Conservation (phyloP, 1,140 invertebrate species). For the Dreissena polymorpha region DNA sequence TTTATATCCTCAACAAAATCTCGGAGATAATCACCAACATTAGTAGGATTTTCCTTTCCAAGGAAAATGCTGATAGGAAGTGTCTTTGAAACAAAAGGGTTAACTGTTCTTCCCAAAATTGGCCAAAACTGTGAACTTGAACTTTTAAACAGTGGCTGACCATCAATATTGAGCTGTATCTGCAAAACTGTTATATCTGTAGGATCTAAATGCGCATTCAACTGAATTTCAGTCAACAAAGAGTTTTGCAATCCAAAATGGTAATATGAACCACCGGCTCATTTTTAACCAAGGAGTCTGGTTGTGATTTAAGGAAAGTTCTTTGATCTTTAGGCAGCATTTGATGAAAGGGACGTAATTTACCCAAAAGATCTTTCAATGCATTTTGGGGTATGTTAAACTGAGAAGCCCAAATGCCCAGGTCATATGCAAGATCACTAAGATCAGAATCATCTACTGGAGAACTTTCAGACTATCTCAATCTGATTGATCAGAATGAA, state of each 20-base stretch:
- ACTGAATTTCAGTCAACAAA: slow-evolving; percentile 29
- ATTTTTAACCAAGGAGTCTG: slow-evolving; percentile 23
- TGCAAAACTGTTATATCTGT: slow-evolving; percentile 27
- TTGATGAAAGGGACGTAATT: slow-evolving; percentile 28
- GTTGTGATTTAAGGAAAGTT: slow-evolving; percentile 41
- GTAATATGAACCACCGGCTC: slow-evolving; percentile 45
- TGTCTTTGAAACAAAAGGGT: slow-evolving; percentile 17
- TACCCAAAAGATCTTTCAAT: slow-evolving; percentile 38
- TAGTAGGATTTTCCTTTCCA: slow-evolving; percentile 45
- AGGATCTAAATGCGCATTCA: slow-evolving; percentile 36
- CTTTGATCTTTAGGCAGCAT: slow-evolving; percentile 45
- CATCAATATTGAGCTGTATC: slow-evolving; percentile 58
- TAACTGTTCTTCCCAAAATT: slow-evolving; percentile 35
- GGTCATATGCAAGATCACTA: slow-evolving; percentile 33
- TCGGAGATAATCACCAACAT: slow-evolving; percentile 36
- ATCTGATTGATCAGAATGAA: slow-evolving; percentile 43
- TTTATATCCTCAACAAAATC: slow-evolving; percentile 52
- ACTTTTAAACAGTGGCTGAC: slow-evolving; percentile 54
- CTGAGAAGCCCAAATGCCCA: slow-evolving; percentile 45
- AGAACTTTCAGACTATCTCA: slow-evolving; percentile 15
- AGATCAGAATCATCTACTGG: slow-evolving; percentile 32
- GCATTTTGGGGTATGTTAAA: slow-evolving; percentile 44
- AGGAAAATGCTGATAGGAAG: slow-evolving; percentile 47
- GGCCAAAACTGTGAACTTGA: slow-evolving; percentile 56
- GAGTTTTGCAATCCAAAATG: slow-evolving; percentile 51